Conservation (phyloP, 1,140 invertebrate species). For the Coboldia fuscipes region DNA sequence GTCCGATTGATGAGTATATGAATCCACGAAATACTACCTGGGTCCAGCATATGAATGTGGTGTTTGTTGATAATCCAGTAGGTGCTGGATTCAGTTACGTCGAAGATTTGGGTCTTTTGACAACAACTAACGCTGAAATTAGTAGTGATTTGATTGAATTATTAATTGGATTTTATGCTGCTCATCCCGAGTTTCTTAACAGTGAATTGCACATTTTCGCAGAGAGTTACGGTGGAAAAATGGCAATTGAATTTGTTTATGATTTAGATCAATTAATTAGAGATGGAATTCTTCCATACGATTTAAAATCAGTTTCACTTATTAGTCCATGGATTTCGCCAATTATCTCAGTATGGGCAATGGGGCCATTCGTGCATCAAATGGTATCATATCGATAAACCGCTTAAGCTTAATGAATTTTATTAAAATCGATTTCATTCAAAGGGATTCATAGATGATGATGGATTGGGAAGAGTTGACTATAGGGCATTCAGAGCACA, state of each 20-base stretch:
- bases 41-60: constrained; percentile 55
- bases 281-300: constrained; percentile 33
- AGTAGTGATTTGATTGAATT: constrained; percentile 54
- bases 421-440: constrained; percentile 6
- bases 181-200: constrained; percentile 38
- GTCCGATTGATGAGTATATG: constrained; percentile 40
- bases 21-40: constrained; percentile 46
- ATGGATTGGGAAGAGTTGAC: constrained; percentile 29
- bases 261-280: constrained; percentile 33
- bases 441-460: constrained; percentile 36
- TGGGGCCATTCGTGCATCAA: constrained; percentile 54
- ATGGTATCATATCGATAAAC: no score
- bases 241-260: constrained; percentile 57
- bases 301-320: constrained; percentile 51
- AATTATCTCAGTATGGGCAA: constrained; percentile 54
- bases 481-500: constrained; percentile 25
- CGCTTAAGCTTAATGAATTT: no score
- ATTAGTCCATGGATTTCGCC: constrained; percentile 77
- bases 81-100: constrained; percentile 75
- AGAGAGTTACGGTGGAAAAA: constrained; percentile 83
- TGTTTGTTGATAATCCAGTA: constrained; percentile 78
- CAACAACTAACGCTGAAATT: constrained; percentile 47
- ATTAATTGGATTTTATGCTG: constrained; percentile 36
- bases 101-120: no score
- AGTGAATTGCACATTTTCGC: constrained; percentile 61